Evolutionary conservation across 2,113 vertebrate genomes (phyloP), one percentile per base, ranked within the genome.

Genomic region (Grus americana): DNA sequence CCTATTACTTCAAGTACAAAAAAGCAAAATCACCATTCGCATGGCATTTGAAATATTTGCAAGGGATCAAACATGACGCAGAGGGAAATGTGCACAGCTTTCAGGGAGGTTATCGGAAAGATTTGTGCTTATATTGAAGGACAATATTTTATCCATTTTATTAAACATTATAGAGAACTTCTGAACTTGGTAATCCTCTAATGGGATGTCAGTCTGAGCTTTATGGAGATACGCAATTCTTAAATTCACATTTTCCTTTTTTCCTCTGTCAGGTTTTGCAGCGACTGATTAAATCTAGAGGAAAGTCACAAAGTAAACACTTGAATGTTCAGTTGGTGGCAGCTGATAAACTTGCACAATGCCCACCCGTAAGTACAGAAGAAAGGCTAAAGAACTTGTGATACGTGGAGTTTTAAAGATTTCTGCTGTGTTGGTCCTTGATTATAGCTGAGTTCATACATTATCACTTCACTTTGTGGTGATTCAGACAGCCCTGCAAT

Each of bases 281-380:
- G 96, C 97, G 99, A 57, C 98, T 99, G 96, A 99, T 99, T 97
- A 99, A 99, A 97, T 99, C 99, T 34, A 98, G 99, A 97, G 99
- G 99, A 71, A 99, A 99, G 87, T 99, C 99, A 63, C 99, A 99
- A 94, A 99, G 99, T 96, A 99, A 99, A 98, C 99, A 99, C 98
- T 98, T 99, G 97, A 99, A 99, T 15, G 99, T 99, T 81, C 99
- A 99, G 97, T 98, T 99, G 94, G 99, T 99, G 94, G 99, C 99
- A 75, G 99, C 99, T 17, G 99, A 99, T 94, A 99, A 99, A 98
- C 98, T 99, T 29, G 98, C 99, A 50, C 99, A 99, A 66, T 99
- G 99, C 90, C 99, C 99, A 20, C 99, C 99, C 46, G 99, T 99
- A 98, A 98, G 99, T 99, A 96, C 58, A 58, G 67, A 49, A 63